These are phyloP conservation scores for Eira barbara DNA, from an alignment of 2,113 vertebrate species.

Conservation along the genomic window DNA sequence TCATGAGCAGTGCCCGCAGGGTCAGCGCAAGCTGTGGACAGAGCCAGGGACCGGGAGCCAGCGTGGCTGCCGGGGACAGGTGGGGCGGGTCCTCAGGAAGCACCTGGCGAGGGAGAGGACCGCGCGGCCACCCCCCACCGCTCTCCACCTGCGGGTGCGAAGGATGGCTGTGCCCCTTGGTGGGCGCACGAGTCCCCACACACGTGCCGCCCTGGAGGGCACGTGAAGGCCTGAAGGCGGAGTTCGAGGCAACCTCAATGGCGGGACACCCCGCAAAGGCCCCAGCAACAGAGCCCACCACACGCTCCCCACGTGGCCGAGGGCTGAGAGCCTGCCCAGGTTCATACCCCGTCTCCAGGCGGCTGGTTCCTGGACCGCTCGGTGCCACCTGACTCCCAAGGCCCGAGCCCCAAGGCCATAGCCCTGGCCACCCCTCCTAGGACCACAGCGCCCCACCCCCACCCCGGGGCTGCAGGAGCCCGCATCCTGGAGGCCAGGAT, in stretches of 20 bases:
- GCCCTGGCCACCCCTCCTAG: not conserved
- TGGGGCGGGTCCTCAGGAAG: rapidly evolving
- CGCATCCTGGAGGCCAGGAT: not conserved
- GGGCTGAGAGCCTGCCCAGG: rapidly evolving
- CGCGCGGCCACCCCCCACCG: rapidly evolving
- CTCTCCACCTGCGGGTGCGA: rapidly evolving
- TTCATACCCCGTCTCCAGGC: rapidly evolving
- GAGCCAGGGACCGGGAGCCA: not conserved
- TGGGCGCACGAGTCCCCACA: rapidly evolving
- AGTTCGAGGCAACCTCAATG: rapidly evolving
- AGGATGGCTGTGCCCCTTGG: rapidly evolving
- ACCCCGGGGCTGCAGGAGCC: rapidly evolving
- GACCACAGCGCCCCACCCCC: not conserved
- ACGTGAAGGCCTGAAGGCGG: rapidly evolving
- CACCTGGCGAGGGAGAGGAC: not conserved
- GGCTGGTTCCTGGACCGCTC: not conserved
- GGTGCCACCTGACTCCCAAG: not conserved
- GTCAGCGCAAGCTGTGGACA: not conserved
- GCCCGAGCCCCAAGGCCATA: not conserved
- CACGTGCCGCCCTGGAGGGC: not conserved
- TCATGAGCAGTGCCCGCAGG: slow-evolving; percentile 68
- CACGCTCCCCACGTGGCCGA: rapidly evolving
- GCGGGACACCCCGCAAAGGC: rapidly evolving
- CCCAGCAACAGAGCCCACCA: not conserved
- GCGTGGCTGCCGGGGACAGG: not conserved